Evolutionary conservation across 1,140 invertebrate genomes (phyloP), one percentile per base, ranked within the genome.

Genomic region (Liolophura sinensis): DNA sequence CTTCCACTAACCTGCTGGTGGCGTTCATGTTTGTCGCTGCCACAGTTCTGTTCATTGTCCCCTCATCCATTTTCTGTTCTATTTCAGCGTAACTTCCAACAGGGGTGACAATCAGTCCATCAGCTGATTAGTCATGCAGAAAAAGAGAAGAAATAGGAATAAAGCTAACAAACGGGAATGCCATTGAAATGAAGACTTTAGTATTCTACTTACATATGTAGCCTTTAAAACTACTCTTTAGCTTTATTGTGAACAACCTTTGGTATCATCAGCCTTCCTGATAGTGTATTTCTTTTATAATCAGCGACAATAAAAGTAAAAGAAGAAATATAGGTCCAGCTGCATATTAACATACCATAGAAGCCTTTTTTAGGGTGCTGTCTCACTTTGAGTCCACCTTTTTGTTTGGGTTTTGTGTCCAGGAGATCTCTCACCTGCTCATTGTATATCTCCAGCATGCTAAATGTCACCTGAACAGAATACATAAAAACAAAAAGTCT

Each of bases 371-470:
- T 89, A 11, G 89, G 88, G 79, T 90, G 87, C 72, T 90, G 87
- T 64, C 89, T 68, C 24, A 90, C 82, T 73, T 87, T 88, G 14
- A 90, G 76, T 16, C 87, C 86, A 31, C 81, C 84, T 70, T 85
- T 88, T 56, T 80, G 78, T 11, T 76, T 74, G n/a, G 83, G 75
- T 46, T 75, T 81, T 18, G 82, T 70, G 67, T 83, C 82, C 6
- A 90, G 76, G 24, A 90, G 78, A 80, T 90, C 89, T 65, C 87
- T 71, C 20, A 89, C 87, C 46, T 87, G 82, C 78, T 90, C 89
- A 79, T 89, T 89, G 79, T 90, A 90, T 70, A 90, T 90, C 78
- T 90, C 89, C 60, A 90, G 71, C 88, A 90, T 90, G 56, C 86
- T 88, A 58, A 90, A 85, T 49, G 79, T 80, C 11, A 88, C 86